Evolutionary conservation across 1,140 invertebrate species (phyloP).

Genomic region (Physella acuta): DNA sequence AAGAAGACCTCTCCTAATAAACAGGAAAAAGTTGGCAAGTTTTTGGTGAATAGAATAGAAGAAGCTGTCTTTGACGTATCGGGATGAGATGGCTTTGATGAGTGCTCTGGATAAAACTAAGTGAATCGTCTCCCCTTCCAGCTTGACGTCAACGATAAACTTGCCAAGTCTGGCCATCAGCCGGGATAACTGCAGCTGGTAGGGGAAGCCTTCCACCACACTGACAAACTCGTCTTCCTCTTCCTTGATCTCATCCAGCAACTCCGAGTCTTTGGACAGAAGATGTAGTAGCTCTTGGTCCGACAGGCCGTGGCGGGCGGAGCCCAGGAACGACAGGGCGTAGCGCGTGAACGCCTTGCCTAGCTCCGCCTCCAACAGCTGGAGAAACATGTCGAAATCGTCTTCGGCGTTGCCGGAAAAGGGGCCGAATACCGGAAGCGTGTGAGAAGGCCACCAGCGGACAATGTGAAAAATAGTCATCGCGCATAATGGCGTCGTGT

Average conservation of each 20-base stretch:
- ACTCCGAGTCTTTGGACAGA: constrained; percentile 22
- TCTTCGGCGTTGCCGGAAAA: constrained; percentile 17
- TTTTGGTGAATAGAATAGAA: constrained; percentile 23
- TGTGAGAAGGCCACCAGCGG: constrained; percentile 28
- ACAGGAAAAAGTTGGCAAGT: constrained; percentile 34
- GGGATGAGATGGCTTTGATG: constrained; percentile 12
- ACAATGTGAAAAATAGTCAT: constrained; percentile 15
- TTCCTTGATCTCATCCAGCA: constrained; percentile 29
- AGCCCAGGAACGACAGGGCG: constrained; percentile 26
- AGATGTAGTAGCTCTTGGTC: constrained; percentile 32
- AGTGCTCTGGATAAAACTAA: constrained; percentile 18
- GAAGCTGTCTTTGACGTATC: constrained; percentile 28
- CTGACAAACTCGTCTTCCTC: constrained; percentile 27
- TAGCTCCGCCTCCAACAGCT: constrained; percentile 24
- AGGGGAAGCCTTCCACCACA: constrained; percentile 33
- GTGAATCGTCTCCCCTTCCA: constrained; percentile 33
- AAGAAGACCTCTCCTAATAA: constrained; percentile 27
- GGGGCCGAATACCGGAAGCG: constrained; percentile 22
- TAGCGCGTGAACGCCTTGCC: constrained; percentile 30
- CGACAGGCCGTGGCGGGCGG: constrained; percentile 28
- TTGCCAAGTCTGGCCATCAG: constrained; percentile 22
- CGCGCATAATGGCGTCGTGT: constrained; percentile 20
- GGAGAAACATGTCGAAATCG: constrained; percentile 25
- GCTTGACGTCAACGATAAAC: constrained; percentile 27
- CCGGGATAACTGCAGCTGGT: constrained; percentile 30